Evolutionary conservation across 2,888 invertebrate genomes (phyloP).

Genomic region (Conistra vaccinii): DNA sequence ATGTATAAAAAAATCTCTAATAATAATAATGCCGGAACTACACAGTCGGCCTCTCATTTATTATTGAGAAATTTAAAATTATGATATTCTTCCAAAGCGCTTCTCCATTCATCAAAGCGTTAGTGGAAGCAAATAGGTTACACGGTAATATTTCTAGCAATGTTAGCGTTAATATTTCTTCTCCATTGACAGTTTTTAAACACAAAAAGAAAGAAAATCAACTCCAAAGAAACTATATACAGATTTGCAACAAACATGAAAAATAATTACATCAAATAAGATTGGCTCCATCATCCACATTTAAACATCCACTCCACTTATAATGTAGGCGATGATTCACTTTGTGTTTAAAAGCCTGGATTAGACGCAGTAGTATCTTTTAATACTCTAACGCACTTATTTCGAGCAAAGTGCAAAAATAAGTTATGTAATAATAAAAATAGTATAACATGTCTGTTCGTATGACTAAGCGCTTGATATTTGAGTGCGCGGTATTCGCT

Average conservation of each 20-base stretch:
- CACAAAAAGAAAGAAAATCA: constrained; percentile 33
- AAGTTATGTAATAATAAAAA: constrained; percentile 70
- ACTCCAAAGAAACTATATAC: constrained; percentile 27
- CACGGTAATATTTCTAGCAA: constrained; percentile 50
- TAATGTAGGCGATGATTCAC: constrained; percentile 61
- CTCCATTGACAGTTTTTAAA: constrained; percentile 50
- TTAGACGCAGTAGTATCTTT: constrained; percentile 65
- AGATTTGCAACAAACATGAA: constrained; percentile 44
- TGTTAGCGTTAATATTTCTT: constrained; percentile 42
- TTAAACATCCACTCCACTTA: constrained; percentile 58
- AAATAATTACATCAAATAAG: constrained; percentile 63
- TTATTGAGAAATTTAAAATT: constrained; percentile 50
- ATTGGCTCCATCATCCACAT: constrained; percentile 57
- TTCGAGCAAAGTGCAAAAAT: constrained; percentile 68
- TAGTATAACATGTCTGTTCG: constrained; percentile 66
- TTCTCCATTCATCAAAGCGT: constrained; percentile 55
- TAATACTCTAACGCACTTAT: constrained; percentile 65
- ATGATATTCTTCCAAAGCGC: constrained; percentile 23
- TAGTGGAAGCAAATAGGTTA: constrained; percentile 54
- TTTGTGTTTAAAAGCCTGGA: constrained; percentile 62
- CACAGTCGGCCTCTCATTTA: constrained; percentile 51
- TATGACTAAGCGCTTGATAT: constrained; percentile 85
- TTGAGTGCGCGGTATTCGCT: constrained; percentile 77
- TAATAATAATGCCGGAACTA: constrained; percentile 59
- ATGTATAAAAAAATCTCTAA: constrained; percentile 45